Base-by-base conservation (phyloP, 1,140 invertebrate species). In the Meteorus sp. region DNA sequence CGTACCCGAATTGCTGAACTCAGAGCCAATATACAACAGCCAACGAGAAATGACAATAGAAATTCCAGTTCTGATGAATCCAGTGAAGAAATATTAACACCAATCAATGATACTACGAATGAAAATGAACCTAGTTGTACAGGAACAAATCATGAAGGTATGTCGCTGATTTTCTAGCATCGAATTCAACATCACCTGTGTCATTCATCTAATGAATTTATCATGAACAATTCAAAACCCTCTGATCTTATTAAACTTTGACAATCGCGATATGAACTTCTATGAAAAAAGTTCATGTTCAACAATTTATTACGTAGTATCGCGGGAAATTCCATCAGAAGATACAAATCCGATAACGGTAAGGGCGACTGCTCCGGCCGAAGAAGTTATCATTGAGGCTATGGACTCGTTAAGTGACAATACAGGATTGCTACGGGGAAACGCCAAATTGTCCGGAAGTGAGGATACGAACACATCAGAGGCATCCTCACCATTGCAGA, bases 381-480 rank as follows among this genome's bases (percentile, higher is more conserved):
- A 77, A 54, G 73, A 78, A 60, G 73, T 68, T 59, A 58, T 76
- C 22, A 76, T 77, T 19, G 70, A 79, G 64, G 74, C 76, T 0
- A 79, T 79, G 76, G 78, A 80, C 67, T 78, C 76, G 2, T 72
- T 68, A 27, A 72, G 66, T 29, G 69, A 78, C 45, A 62, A 63
- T 37, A 45, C 66, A 43, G 56, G 64, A 19, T 58, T 63, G 20
- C 45, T 70, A 5, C 50, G 72, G 52, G 61, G 52, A 56, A 51
- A 41, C 27, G 55, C 55, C 9, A 62, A 64, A 51, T 62, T 63
- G 50, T 27, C 54, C 22, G 11, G 43, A 7, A 50, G 29, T 4
- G 60, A 62, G 13, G 51, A 33, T 11, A 50, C 48, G 5, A 29
- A 48, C 7, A 39, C 43, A 25, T 7, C 56, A 47, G 13, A 55